Conservation (phyloP, 2,888 invertebrate genomes). For the Pheosia gnoma region DNA sequence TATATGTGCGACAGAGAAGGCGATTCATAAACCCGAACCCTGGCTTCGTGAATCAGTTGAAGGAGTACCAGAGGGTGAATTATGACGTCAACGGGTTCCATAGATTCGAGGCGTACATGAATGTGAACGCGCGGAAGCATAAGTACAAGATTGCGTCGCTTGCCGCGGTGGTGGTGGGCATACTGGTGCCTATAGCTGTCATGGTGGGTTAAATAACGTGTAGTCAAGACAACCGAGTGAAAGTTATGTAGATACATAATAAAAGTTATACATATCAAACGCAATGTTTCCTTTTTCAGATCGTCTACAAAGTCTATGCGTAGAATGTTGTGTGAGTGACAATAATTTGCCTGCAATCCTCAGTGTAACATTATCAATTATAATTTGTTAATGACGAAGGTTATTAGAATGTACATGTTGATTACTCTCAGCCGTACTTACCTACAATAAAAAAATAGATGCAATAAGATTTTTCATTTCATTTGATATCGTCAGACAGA, state of each 20-base stretch:
- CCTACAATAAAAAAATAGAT: neutral
- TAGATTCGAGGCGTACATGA: constrained; percentile 68
- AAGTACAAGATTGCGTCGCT: constrained; percentile 72
- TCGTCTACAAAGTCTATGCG: neutral
- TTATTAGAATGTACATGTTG: neutral
- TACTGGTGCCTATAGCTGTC: constrained; percentile 67
- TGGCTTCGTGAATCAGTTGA: constrained; percentile 96
- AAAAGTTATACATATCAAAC: constrained; percentile 20
- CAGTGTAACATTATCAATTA: neutral
- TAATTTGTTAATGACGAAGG: neutral
- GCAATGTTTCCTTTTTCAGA: constrained; percentile 5
- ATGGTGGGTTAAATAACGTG: constrained; percentile 56
- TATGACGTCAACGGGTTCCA: constrained; percentile 68
- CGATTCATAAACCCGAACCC: constrained; percentile 97
- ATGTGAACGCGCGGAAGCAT: constrained; percentile 68
- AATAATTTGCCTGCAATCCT: neutral
- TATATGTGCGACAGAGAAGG: constrained; percentile 92
- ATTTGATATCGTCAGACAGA: neutral
- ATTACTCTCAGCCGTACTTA: neutral
- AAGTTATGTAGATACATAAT: constrained; percentile 26
- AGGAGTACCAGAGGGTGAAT: constrained; percentile 83
- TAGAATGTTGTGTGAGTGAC: neutral
- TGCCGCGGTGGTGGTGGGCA: constrained; percentile 64
- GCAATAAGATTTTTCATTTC: neutral
- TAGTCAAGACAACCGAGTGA: constrained; percentile 25